Percentiles rank a stretch among this genome's conserved stretches.
phyloP scores from a whole-genome alignment of 2,888 invertebrate species.

The Gibbula magus region DNA sequence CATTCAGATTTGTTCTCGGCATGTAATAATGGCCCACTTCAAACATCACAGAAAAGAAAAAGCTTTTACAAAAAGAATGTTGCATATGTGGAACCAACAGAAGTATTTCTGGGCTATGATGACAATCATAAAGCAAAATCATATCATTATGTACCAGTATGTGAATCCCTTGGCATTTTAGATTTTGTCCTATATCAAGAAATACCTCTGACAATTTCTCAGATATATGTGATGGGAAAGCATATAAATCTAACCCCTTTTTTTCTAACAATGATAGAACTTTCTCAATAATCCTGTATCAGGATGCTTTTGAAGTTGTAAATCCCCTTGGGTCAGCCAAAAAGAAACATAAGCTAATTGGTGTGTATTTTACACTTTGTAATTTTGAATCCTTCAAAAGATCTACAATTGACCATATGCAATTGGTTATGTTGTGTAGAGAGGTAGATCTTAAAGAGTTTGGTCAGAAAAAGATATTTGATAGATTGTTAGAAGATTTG shows the following conservation, averaged over 20 bases:
- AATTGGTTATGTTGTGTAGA: conserved; percentile 34
- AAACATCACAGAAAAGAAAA: conserved; percentile 19
- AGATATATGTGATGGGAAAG: too few species aligned
- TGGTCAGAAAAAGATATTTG: background rate
- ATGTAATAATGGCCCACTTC: conserved; percentile 19
- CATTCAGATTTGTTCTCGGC: conserved; percentile 18
- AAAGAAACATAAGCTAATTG: conserved; percentile 38
- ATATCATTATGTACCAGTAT: conserved; percentile 32
- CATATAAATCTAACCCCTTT: too few species aligned
- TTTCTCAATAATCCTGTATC: conserved; percentile 33
- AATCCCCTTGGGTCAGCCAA: conserved; percentile 43
- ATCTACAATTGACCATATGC: conserved; percentile 39
- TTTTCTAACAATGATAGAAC: background rate
- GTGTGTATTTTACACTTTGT: conserved; percentile 37
- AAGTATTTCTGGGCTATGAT: conserved; percentile 26
- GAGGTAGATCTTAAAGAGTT: conserved; percentile 33
- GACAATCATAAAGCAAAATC: conserved; percentile 1
- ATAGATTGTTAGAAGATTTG: conserved; percentile 24
- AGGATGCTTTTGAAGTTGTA: conserved; percentile 43
- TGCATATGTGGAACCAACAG: conserved; percentile 21
- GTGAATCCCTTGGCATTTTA: background rate
- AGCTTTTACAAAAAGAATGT: conserved; percentile 29
- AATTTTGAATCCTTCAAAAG: conserved; percentile 27
- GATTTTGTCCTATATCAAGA: background rate
- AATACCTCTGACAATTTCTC: background rate